Conservation (phyloP, 2,113 vertebrate genomes). For the Tichodroma muraria region DNA sequence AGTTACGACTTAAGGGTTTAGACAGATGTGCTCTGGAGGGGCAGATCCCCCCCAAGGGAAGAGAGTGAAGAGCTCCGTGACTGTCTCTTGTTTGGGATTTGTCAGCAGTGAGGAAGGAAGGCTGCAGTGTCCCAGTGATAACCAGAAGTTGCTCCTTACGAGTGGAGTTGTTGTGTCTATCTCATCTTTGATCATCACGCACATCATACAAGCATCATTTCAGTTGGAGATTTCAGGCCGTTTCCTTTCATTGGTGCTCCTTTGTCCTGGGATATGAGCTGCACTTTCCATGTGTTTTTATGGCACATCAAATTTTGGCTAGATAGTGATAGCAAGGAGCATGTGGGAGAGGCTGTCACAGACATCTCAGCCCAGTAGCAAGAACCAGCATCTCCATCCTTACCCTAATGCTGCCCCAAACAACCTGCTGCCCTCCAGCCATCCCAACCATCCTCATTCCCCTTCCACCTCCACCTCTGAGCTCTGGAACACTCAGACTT, state of each 20-base stretch:
- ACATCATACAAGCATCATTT: rapidly evolving
- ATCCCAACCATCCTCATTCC: background rate
- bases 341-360: background rate
- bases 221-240: background rate
- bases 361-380: background rate
- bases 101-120: background rate
- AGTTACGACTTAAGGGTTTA: background rate
- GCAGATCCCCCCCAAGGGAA: background rate
- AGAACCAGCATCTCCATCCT: background rate
- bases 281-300: background rate
- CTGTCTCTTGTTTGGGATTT: background rate
- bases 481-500: background rate
- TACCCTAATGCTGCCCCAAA: background rate
- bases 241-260: background rate
- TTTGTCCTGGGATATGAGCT: background rate
- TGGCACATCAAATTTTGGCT: background rate
- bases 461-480: background rate
- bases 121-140: background rate
- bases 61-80: background rate
- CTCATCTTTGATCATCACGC: background rate
- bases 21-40: background rate
- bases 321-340: background rate
- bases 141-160: background rate
- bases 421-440: background rate
- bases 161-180: background rate